Percentiles rank a stretch among this genome's conserved stretches.
These are phyloP conservation scores for Phaethornis superciliosus DNA, from an alignment of 2,113 vertebrate genomes.

Conservation along the genomic window DNA sequence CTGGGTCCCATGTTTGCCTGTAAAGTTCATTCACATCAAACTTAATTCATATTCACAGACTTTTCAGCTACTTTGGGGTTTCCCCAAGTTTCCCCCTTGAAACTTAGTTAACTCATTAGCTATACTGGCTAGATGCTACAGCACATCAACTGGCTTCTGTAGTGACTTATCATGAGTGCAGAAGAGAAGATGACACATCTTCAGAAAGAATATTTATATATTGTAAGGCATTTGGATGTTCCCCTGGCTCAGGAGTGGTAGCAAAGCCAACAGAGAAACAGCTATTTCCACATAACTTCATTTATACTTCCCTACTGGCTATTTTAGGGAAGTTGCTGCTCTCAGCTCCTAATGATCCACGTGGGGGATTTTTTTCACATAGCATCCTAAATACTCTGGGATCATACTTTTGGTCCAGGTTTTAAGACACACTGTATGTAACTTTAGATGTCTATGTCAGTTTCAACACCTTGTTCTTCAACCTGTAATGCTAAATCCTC, in stretches of 20 bases:
- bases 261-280: not conserved
- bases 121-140: not conserved
- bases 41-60: not conserved
- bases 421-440: not conserved
- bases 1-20: not conserved
- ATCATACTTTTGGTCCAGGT: not conserved
- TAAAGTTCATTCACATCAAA: not conserved
- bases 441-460: not conserved
- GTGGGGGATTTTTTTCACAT: not conserved
- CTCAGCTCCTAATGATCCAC: not conserved
- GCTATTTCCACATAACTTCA: not conserved
- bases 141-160: not conserved
- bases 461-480: not conserved
- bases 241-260: not conserved
- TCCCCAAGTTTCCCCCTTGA: not conserved
- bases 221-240: not conserved
- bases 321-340: not conserved
- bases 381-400: not conserved
- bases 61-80: not conserved
- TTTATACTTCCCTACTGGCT: not conserved
- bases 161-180: not conserved
- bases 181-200: not conserved
- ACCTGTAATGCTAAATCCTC: not conserved
- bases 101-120: not conserved
- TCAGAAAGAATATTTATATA: not conserved